Evolutionary conservation across 2,888 invertebrate genomes (phyloP), one percentile per base, ranked within the genome.

Genomic region (Chrysina gloriosa): DNA sequence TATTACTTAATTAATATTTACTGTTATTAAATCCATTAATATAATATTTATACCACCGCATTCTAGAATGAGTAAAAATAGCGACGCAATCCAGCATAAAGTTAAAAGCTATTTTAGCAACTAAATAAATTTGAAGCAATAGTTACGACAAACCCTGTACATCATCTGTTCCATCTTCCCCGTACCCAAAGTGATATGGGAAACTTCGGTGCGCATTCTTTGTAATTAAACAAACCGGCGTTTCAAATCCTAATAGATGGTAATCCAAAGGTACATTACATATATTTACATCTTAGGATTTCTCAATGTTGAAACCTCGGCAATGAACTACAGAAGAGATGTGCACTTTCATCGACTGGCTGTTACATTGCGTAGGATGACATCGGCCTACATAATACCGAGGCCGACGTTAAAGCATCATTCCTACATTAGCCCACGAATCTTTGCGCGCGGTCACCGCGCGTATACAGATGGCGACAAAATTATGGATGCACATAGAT

Each of bases 271-370:
- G 39, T n/a, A 50, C 50, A 50, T 29, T 50, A 27, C 50, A 50
- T 50, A 50, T 58, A 58, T 58, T 58, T 39, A 58, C 58, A 29
- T 50, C 27, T 42, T 63, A 6, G 11, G 48, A 36, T 50, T 50
- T 34, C 29, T 63, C 63, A 52, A 63, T 70, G 70, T 66, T 70
- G 63, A 70, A 70, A 69, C 67, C 69, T 67, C 68, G 68, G 61
- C 70, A 69, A 52, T 70, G 70, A 69, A 70, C 70, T 39, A 58
- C 31, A 45, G 27, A 50, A 56, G 70, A 63, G 70, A 70, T 69
- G 66, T 63, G 52, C 63, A 48, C 39, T 58, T 39, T 58, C 39
- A 27, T 39, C 58, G 58, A 14, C 29, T 29, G 29, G 27, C 25
- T 58, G 36, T 23, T 34, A 47, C 42, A 47, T 54, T 64, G 69